Evolutionary conservation across 92 coral and sea anemone genomes (phyloP), one percentile per base, ranked within the genome.

Genomic region (Siderastrea radians): DNA sequence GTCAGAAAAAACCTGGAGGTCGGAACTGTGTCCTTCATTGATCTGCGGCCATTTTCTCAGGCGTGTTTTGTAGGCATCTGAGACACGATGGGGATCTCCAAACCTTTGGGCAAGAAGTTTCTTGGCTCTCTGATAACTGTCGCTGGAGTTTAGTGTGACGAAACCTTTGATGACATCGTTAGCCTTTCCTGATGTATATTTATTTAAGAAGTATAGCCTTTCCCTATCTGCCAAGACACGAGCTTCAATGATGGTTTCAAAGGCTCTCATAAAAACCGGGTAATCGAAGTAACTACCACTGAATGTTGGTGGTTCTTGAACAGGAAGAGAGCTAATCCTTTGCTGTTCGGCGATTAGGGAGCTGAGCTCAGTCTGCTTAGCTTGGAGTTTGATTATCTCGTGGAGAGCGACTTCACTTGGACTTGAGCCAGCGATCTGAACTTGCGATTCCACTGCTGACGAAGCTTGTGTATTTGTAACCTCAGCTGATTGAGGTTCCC

Each of bases 301-400:
- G 62, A 86, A 86, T 12, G 69, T 60, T 70, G 93, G 93, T 38
- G 93, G 90, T 50, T 89, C 88, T 66, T 90, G 93, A 7, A 79
- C 77, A 1, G 93, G 87, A 59, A 90, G 85, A 11, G 93, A 84
- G 60, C 89, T 90, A 49, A 84, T 47, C 57, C 69, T 78, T 49
- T 90, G 90, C 48, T 90, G 93, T 8, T 72, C 62, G 12, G 66
- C 84, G 4, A 83, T 82, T 15, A 90, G 44, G 17, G 86, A 80
- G 58, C 86, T 85, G 4, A 90, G 72, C 86, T 90, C 90, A 69
- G 90, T 85, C 72, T 90, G 82, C 49, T 66, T 86, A 46, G 49
- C 78, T 52, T 91, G 94, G 15, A 87, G 75, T 13, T 79, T 87
- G 2, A 82, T 72, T 61, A 86, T 86, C 67, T 86, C 91, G 61